phyloP scores from a whole-genome alignment of 2,113 vertebrate species.

The Ceratotherium simum region DNA sequence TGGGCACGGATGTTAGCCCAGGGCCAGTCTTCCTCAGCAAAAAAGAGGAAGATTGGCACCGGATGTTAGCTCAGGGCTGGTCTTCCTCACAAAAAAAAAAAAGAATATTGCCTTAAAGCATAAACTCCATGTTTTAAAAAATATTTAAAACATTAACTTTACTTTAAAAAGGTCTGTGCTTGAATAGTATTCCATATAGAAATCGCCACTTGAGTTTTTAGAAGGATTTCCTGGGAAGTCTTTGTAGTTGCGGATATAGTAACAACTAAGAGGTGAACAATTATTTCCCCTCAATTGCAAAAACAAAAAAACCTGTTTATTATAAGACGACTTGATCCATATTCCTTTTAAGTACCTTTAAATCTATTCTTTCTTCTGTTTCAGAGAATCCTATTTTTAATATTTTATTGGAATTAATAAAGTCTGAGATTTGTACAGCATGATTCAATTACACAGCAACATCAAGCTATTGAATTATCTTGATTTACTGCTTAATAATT shows the following conservation, averaged over 20 bases:
- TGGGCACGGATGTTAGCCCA: no score
- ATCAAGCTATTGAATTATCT: neutral
- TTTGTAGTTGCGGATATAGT: neutral
- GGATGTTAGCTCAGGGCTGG: no score
- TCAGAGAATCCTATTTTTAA: neutral
- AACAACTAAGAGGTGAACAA: neutral
- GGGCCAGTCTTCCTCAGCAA: no score
- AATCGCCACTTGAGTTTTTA: neutral
- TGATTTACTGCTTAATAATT: constrained; percentile 17
- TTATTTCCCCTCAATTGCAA: neutral
- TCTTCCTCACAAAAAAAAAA: no score
- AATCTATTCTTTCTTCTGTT: constrained; percentile 2
- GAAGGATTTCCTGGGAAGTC: neutral
- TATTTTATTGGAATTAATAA: constrained; percentile 44
- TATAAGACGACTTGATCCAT: neutral
- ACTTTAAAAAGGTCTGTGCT: neutral
- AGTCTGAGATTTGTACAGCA: neutral
- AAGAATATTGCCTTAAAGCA: neutral
- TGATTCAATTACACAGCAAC: neutral
- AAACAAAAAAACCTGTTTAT: neutral
- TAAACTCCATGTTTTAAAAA: neutral
- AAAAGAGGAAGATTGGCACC: no score
- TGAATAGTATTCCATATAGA: neutral
- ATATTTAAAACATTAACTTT: neutral
- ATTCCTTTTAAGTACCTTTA: neutral